phyloP scores from a whole-genome alignment of 1,140 invertebrate genomes.

The Drosophila kepulauana region DNA sequence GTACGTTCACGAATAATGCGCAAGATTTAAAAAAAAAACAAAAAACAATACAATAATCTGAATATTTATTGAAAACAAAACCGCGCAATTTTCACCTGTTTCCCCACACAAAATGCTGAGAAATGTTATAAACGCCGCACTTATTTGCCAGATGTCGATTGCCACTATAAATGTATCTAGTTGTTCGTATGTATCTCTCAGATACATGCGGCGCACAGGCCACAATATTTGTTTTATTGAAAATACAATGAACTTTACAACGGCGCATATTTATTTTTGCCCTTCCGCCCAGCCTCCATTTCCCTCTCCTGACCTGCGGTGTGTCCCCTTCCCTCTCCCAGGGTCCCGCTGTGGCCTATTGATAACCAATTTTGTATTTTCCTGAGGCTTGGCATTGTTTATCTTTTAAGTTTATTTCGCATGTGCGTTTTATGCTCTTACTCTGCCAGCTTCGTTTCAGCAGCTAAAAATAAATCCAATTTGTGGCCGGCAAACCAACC shows the following conservation, averaged over 20 bases:
- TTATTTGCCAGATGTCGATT: constrained; percentile 26
- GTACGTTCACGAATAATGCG: background rate
- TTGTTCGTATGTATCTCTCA: constrained; percentile 2
- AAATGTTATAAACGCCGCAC: constrained; percentile 7
- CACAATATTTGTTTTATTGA: constrained; percentile 28
- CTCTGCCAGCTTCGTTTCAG: background rate
- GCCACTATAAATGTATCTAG: constrained; percentile 18
- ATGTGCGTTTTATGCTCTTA: constrained; percentile 7
- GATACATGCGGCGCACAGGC: constrained; percentile 4
- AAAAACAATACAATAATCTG: background rate
- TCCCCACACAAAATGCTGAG: constrained; percentile 4
- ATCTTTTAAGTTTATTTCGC: constrained; percentile 30
- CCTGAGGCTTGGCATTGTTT: constrained; percentile 34
- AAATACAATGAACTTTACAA: constrained; percentile 55
- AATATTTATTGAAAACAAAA: constrained; percentile 3
- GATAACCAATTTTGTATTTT: constrained; percentile 32
- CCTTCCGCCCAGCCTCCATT: constrained; percentile 5
- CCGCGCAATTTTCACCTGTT: constrained; percentile 19
- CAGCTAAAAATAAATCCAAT: constrained; percentile 30
- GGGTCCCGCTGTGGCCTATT: constrained; percentile 10
- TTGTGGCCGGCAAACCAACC: constrained; percentile 16
- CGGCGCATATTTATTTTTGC: constrained; percentile 42
- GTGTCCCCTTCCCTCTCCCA: background rate
- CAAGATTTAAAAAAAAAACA: background rate
- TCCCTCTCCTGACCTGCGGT: background rate